phyloP scores from a whole-genome alignment of 2,888 invertebrate genomes.

The Chymomyza procnemis region DNA sequence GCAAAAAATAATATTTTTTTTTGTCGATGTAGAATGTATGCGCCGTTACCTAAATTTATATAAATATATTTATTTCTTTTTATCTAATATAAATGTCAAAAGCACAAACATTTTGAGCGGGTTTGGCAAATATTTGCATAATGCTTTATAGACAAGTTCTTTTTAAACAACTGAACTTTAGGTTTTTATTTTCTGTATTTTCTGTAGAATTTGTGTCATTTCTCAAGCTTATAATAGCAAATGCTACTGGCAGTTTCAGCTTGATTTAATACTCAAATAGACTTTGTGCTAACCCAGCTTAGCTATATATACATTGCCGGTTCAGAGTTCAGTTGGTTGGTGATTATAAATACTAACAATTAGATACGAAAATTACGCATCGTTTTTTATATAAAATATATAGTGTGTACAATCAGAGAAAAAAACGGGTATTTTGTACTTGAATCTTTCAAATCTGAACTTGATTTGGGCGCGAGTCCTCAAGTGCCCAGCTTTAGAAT shows the following conservation, averaged over 20 bases:
- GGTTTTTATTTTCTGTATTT: too few species aligned
- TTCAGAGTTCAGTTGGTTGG: neutral
- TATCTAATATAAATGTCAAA: neutral
- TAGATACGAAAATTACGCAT: neutral
- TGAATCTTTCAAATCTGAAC: too few species aligned
- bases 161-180: neutral
- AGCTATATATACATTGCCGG: neutral
- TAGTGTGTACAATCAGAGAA: neutral
- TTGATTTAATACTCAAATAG: neutral
- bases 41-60: neutral
- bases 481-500: too few species aligned
- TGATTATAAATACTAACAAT: neutral
- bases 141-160: neutral
- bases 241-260: neutral
- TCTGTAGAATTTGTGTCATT: neutral
- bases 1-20: neutral
- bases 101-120: neutral
- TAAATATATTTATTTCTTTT: neutral
- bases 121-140: neutral
- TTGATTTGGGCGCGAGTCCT: too few species aligned
- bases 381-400: neutral
- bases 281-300: neutral
- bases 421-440: too few species aligned
- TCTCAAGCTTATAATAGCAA: neutral
- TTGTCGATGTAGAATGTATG: neutral